Percentiles rank a stretch among this genome's conserved stretches.
Evolutionary conservation across 2,113 vertebrate species (phyloP).

Genomic region (Alligator mississippiensis): DNA sequence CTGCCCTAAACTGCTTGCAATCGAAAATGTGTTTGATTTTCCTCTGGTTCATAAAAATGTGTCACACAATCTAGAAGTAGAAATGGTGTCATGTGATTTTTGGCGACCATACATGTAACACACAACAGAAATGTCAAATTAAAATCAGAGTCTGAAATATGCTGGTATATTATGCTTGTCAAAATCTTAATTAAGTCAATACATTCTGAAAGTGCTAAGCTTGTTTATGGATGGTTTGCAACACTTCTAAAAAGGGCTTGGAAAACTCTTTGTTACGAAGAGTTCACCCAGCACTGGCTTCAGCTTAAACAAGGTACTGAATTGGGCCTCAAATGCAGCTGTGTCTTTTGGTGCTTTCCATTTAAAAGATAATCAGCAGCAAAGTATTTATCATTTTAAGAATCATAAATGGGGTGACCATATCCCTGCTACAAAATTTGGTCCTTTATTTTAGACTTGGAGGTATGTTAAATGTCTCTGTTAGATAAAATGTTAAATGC

Average conservation of each 20-base stretch:
- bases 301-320: neutral
- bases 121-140: neutral
- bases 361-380: neutral
- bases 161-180: neutral
- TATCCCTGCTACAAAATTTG: neutral
- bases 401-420: rapidly evolving
- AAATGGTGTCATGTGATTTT: too few species aligned
- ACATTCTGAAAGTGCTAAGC: neutral
- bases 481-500: neutral
- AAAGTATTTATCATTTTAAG: neutral
- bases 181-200: neutral
- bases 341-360: neutral
- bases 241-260: neutral
- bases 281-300: neutral
- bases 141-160: neutral
- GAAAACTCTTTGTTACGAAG: too few species aligned
- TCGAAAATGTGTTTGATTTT: neutral
- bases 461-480: neutral
- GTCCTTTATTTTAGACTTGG: neutral
- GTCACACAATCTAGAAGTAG: too few species aligned
- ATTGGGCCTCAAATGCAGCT: neutral
- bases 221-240: neutral
- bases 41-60: neutral
- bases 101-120: too few species aligned
- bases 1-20: neutral